Conservation (phyloP, 2,113 vertebrate genomes). For the Heterotilapia buettikoferi region DNA sequence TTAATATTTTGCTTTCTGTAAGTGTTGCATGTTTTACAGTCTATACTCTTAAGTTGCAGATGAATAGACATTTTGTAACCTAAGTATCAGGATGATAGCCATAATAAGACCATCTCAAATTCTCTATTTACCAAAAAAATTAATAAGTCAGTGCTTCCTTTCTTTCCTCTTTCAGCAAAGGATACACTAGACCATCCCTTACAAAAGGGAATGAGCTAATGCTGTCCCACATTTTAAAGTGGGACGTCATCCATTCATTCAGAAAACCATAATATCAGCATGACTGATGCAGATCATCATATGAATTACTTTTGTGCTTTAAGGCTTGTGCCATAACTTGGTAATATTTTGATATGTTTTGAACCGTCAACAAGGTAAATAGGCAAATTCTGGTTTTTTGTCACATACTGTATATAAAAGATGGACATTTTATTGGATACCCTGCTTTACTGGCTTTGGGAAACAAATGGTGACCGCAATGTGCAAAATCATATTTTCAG, state of each 20-base stretch:
- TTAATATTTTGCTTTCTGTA: background rate
- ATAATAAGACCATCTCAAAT: background rate
- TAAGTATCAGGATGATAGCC: background rate
- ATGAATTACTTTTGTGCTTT: background rate
- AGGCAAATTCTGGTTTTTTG: background rate
- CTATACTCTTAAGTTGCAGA: background rate
- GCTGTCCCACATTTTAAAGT: background rate
- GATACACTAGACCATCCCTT: background rate
- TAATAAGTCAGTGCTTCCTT: rapidly evolving
- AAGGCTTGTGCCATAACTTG: background rate
- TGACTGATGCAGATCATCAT: background rate
- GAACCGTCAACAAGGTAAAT: rapidly evolving
- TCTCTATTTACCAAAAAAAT: background rate
- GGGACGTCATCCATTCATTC: background rate
- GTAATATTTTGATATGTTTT: background rate
- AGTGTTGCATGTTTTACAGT: background rate
- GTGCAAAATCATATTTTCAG: background rate
- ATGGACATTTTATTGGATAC: background rate
- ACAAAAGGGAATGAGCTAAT: background rate
- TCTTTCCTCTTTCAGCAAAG: background rate
- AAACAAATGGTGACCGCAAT: background rate
- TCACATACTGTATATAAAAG: background rate
- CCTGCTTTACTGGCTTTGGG: background rate
- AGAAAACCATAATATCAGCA: background rate
- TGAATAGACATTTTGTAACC: background rate